Percentiles rank a stretch among this genome's conserved stretches.
Conservation (phyloP, 2,113 vertebrate genomes). For the Todiramphus chloris region DNA sequence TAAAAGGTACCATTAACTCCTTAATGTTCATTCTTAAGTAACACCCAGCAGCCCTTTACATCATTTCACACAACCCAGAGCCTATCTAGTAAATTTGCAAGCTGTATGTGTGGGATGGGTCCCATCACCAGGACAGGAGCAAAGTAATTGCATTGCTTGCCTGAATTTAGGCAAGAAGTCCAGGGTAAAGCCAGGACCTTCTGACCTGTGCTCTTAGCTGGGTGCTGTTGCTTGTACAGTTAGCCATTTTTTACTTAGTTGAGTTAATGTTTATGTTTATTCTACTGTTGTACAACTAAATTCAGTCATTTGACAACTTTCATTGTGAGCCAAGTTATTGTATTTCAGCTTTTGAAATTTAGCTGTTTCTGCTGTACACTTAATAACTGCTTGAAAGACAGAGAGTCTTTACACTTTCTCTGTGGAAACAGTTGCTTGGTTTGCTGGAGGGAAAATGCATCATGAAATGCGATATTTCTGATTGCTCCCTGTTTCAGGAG, state of each 20-base stretch:
- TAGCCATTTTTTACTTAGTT: neutral
- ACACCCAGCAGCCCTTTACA: neutral
- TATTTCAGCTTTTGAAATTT: slow-evolving; percentile 29
- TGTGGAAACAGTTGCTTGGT: slow-evolving; percentile 22
- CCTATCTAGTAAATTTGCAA: neutral
- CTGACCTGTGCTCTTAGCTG: neutral
- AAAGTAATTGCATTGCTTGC: neutral
- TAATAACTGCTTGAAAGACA: neutral
- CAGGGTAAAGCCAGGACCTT: neutral
- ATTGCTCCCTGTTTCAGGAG: slow-evolving; percentile 60
- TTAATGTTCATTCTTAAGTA: neutral
- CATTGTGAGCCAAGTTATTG: neutral
- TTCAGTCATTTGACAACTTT: slow-evolving; percentile 41
- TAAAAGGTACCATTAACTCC: neutral
- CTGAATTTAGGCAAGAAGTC: neutral
- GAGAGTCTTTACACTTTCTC: slow-evolving; percentile 2
- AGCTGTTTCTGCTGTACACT: neutral
- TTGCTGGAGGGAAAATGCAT: slow-evolving; percentile 32
- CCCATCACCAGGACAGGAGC: rapidly evolving
- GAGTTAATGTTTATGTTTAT: slow-evolving; percentile 41
- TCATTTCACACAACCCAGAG: neutral
- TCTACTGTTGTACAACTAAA: neutral
- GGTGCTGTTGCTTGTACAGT: neutral
- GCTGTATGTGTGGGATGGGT: neutral
- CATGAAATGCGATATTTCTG: slow-evolving; percentile 56